Evolutionary conservation across 2,113 vertebrate species (phyloP), one percentile per base, ranked within the genome.

Genomic region (Mirza zaza): DNA sequence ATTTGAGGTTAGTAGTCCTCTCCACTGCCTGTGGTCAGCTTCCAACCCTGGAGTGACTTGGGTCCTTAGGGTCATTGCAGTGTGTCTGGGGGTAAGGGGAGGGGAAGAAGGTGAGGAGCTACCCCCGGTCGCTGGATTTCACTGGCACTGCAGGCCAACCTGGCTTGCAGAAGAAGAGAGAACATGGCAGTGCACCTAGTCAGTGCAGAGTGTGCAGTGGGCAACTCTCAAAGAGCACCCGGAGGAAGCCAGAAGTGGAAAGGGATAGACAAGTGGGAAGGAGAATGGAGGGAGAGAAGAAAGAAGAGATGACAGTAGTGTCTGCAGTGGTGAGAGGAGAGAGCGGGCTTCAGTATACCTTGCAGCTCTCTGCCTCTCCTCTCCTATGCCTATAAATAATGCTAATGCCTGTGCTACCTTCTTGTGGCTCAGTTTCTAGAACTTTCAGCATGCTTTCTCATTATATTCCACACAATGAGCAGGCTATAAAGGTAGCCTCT

Each of bases 91-190:
- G 29, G 3, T 17, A 12, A 18, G 39, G 8, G 14, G 42, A 42
- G 14, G 29, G 20, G 5, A 18, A 12, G 5, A 12, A 3, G 55
- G 2, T 9, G 13, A 4, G 34, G 4, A 36, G 3, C 48, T 34
- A 1, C 7, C 20, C 25, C 3, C 0, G 6, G 23, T 92, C 12
- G 50, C 65, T 81, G 75, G 42, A 14, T 68, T 29, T 63, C 79
- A 50, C 12, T 70, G 34, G 42, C 32, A 34, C 45, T 52, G 65
- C 9, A 14, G 6, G 5, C 4, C 32, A 21, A 3, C 39, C 10
- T 81, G 11, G 8, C 10, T 68, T 48, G 8, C 17, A 79, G 36
- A 87, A 70, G 11, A 27, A 23, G 52, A 39, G 59, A 75, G 13
- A 36, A 29, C n/a, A 68, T 6, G 0, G 6, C 13, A 34, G 27